Evolutionary conservation across 2,113 vertebrate genomes (phyloP).

Genomic region (Leuciscus idus): DNA sequence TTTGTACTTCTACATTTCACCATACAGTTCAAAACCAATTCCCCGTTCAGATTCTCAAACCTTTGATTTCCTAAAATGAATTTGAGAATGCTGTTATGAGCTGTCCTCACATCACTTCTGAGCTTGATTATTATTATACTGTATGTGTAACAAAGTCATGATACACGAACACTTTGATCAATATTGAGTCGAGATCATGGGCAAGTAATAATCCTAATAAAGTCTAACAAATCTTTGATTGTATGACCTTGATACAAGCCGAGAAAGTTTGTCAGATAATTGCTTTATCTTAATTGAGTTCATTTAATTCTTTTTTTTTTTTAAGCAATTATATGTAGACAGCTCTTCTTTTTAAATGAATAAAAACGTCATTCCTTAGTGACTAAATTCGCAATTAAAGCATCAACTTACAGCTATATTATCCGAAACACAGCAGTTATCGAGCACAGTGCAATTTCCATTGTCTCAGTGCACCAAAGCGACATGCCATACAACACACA

Average conservation of each 20-base stretch:
- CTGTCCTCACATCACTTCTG: neutral
- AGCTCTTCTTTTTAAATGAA: neutral
- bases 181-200: neutral
- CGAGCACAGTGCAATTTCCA: slow-evolving; percentile 47
- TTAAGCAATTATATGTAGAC: neutral
- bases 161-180: neutral
- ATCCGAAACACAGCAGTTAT: slow-evolving; percentile 50
- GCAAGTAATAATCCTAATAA: neutral
- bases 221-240: slow-evolving; percentile 4
- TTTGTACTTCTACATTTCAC: slow-evolving; percentile 27
- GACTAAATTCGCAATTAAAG: slow-evolving; percentile 23
- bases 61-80: neutral
- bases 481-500: slow-evolving; percentile 57
- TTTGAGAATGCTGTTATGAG: neutral
- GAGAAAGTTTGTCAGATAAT: slow-evolving; percentile 7
- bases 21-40: slow-evolving; percentile 23
- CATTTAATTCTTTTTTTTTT: neutral
- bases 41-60: slow-evolving; percentile 1
- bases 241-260: neutral
- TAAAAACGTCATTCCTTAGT: slow-evolving; percentile 8
- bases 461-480: slow-evolving; percentile 59
- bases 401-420: slow-evolving; percentile 17
- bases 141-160: neutral
- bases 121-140: neutral
- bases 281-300: slow-evolving; percentile 17